Percentiles rank a stretch among this genome's conserved stretches.
These are phyloP conservation scores for Spea multiplicata DNA, from an alignment of 2,113 vertebrate species.

Conservation along the genomic window DNA sequence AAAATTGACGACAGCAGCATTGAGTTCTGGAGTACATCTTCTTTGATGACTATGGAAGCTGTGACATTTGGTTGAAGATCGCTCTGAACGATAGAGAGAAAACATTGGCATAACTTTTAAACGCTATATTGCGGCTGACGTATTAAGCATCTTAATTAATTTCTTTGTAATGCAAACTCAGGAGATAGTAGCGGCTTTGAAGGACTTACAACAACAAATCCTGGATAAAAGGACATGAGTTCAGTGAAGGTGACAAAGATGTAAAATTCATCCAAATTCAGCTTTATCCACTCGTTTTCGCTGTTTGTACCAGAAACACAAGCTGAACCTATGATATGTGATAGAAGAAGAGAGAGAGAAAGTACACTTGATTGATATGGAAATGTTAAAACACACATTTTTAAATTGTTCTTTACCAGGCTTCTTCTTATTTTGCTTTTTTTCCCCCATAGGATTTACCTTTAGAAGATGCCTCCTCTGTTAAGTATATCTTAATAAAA, in stretches of 20 bases:
- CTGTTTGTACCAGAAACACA: neutral
- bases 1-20: neutral
- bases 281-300: neutral
- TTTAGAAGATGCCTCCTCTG: neutral
- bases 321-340: neutral
- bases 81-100: neutral
- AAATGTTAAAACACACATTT: too few relatives aligned
- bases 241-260: neutral
- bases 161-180: too few relatives aligned
- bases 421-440: too few relatives aligned
- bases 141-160: too few relatives aligned
- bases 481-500: constrained; percentile 41
- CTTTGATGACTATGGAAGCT: constrained; percentile 4
- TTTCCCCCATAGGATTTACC: neutral
- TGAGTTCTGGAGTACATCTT: neutral
- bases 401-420: too few relatives aligned
- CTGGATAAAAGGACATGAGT: neutral
- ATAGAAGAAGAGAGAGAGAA: neutral
- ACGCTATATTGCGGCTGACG: too few relatives aligned
- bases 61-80: neutral
- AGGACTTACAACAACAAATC: neutral
- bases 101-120: too few relatives aligned
- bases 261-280: neutral
- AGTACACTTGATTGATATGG: neutral
- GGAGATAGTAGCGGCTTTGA: too few relatives aligned